Evolutionary conservation across 2,113 vertebrate species (phyloP).

Genomic region (Barbus barbus): DNA sequence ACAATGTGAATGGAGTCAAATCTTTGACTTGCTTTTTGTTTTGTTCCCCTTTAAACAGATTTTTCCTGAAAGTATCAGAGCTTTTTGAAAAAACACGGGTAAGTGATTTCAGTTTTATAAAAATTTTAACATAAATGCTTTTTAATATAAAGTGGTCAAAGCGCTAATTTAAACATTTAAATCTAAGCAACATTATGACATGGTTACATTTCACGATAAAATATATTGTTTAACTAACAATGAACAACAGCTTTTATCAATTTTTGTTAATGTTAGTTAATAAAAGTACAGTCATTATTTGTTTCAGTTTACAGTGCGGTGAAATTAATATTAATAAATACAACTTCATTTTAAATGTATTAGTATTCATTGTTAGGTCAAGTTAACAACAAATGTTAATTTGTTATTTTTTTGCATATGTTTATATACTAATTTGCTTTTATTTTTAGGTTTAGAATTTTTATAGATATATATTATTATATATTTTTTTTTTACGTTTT

Average conservation of each 20-base stretch:
- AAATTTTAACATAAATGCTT: neutral
- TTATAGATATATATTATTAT: too few relatives aligned
- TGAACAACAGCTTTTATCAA: neutral
- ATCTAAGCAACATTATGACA: neutral
- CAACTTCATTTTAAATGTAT: too few relatives aligned
- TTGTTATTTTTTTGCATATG: too few relatives aligned
- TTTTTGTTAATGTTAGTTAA: too few relatives aligned
- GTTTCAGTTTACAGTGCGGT: too few relatives aligned
- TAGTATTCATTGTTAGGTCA: too few relatives aligned
- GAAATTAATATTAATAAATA: too few relatives aligned
- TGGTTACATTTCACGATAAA: neutral
- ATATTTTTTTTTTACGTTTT: too few relatives aligned
- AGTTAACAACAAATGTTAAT: too few relatives aligned
- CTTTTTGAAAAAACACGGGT: constrained; percentile 98
- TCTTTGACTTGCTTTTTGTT: neutral
- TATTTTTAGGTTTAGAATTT: too few relatives aligned
- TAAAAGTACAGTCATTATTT: too few relatives aligned
- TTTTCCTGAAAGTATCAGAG: constrained; percentile 97
- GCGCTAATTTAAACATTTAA: neutral
- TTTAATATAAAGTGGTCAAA: neutral
- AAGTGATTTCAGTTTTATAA: constrained; percentile 55
- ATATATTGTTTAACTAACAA: neutral
- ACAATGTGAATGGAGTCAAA: neutral
- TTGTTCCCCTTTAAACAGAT: constrained; percentile 71
- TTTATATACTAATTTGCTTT: too few relatives aligned